phyloP scores from a whole-genome alignment of 2,888 invertebrate species.

The Cephus sareptanus region DNA sequence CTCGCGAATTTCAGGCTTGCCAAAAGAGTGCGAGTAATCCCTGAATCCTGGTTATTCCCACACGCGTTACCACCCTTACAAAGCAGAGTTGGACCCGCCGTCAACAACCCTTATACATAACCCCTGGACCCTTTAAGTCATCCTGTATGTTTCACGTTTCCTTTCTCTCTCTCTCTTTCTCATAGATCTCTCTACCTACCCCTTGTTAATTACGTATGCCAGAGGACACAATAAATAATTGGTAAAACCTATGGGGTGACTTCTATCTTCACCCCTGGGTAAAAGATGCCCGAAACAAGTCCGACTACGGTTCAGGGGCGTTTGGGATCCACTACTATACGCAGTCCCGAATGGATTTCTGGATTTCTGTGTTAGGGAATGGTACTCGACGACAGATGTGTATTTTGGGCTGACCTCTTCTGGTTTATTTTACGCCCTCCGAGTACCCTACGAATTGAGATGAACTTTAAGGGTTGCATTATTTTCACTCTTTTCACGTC shows the following conservation, averaged over 20 bases:
- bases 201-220: slow-evolving; percentile 1
- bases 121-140: too few species aligned
- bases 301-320: background rate
- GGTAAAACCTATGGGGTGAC: background rate
- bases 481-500: background rate
- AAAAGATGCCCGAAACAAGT: background rate
- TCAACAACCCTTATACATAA: too few species aligned
- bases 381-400: background rate
- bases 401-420: background rate
- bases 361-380: background rate
- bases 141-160: too few species aligned
- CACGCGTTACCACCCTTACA: too few species aligned
- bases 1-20: too few species aligned
- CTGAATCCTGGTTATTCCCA: too few species aligned
- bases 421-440: background rate
- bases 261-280: too few species aligned
- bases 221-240: background rate
- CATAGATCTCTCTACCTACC: too few species aligned
- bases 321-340: background rate
- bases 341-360: background rate
- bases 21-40: too few species aligned
- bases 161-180: too few species aligned
- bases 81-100: too few species aligned
- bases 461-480: background rate
- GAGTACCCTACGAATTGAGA: background rate